Base-by-base conservation (phyloP, 1,140 invertebrate species). In the Vanessa atalanta region DNA sequence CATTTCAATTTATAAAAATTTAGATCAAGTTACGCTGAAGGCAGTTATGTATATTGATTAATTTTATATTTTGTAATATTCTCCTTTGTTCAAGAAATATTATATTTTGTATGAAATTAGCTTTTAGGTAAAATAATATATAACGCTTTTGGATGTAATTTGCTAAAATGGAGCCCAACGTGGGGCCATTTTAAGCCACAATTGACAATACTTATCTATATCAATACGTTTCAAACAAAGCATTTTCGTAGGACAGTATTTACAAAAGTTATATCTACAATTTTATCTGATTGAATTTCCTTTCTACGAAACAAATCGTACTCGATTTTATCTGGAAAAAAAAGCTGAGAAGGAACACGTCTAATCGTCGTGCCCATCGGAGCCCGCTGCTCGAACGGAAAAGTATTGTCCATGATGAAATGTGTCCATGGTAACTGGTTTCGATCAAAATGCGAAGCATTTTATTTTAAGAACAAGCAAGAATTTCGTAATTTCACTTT, bases 251-350 rank as follows among this genome's bases (percentile, higher is more conserved):
- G 26, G 31, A 23, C 23, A 9, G 15, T 61, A 16, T 23, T 61
- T 61, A 61, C 26, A 61, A 31, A 37, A 61, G 31, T 61, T 57
- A 57, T 57, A 57, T 57, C 23, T 37, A 60, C 47, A 51, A 51
- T 63, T 43, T 73, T 67, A 73, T 64, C 72, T 61, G 63, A 68
- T 55, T 11, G 26, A 67, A 73, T 68, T 68, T 68, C 72, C 72
- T 67, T 43, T 68, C 65, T 15, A 26, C 55, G 16, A 23, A 50
- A 63, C 23, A 66, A 65, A 65, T 47, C 15, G 15, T 43, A 51
- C 47, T 67, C 26, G 64, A 70, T 70, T 60, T 70, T 70, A 70
- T 70, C 55, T 47, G 20, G 5, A 26, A 48, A 70, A 48, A 51
- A 50, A 50, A 50, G 13, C 13, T 16, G 53, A 60, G 43, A 57